Evolutionary conservation across 1,140 invertebrate species (phyloP), one percentile per base, ranked within the genome.

Genomic region (Saxidomus purpurata): DNA sequence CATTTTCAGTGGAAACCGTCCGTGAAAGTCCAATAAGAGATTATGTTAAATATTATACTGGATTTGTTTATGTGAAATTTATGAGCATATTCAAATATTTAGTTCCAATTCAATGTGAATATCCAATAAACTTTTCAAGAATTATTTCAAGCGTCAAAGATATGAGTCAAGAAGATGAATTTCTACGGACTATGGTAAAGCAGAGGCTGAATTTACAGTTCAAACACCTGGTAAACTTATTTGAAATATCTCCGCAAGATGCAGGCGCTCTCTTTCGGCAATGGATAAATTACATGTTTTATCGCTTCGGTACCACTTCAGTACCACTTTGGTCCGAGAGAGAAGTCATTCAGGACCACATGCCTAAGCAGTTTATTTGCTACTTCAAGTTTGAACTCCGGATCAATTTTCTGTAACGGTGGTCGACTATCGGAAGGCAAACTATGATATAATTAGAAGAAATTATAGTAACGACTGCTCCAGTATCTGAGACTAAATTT

Each of bases 231-330:
- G 89, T n/a, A 55, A n/a, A 43, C 36, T 15, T 71, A 15, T 90
- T 88, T 47, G 1, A n/a, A 34, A 25, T 90, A 1, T 87, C 76
- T 38, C 34, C 31, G 22, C 85, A 90, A 47, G 71, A 77, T 76
- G 52, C 74, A 43, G 52, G 89, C 31, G 69, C 47, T 6, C 38
- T 90, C 36, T 91, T 91, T 79, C 55, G 38, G 17, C 47, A 59
- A 43, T 90, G 89, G 79, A 90, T 88, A 36, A 59, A 90, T 25
- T 82, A 63, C 52, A 90, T 90, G 88, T 91, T 67, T 81, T 87
- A 55, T 69, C 47, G 69, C 40, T 90, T 90, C 59, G 83, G 89
- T 34, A n/a, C n/a, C n/a, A n/a, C 31, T 28, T 74, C 77, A 19
- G 59, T 91, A 34, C 76, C 88, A 19, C 77, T 90, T 34, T 91